A percentile compares a stretch with the other conserved stretches of the same genome.
These are phyloP conservation scores for Pectinophora gossypiella DNA, from an alignment of 1,140 invertebrate genomes.

Conservation along the genomic window DNA sequence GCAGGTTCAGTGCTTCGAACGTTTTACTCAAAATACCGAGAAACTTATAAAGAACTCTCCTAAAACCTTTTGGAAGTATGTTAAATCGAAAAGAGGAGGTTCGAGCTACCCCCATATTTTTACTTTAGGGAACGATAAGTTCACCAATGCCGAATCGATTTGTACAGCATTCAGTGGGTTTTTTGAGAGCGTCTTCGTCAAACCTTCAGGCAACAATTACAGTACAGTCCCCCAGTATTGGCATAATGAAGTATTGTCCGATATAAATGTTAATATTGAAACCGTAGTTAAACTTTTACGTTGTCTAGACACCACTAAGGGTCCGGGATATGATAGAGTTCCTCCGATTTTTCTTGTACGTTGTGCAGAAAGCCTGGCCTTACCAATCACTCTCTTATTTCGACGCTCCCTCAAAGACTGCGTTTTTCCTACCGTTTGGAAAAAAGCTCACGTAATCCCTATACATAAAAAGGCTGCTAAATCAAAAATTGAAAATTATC, in stretches of 20 bases:
- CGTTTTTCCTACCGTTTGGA: background rate
- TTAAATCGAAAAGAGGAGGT: conserved; percentile 1
- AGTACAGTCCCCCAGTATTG: background rate
- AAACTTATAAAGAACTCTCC: background rate
- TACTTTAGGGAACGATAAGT: background rate
- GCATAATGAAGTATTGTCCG: background rate
- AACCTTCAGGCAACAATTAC: background rate
- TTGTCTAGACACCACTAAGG: background rate
- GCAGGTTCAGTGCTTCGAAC: background rate
- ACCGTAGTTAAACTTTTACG: background rate
- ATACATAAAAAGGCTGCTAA: background rate
- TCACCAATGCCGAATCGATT: background rate
- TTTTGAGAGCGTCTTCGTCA: background rate
- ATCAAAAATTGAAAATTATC: background rate
- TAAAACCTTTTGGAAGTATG: conserved; percentile 8
- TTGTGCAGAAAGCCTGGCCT: background rate
- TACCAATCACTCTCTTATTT: background rate
- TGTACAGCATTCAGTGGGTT: background rate
- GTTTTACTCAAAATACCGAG: background rate
- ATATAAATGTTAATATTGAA: background rate
- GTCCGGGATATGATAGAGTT: background rate
- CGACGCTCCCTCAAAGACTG: background rate
- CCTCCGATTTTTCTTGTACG: background rate
- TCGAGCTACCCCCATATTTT: conserved; percentile 3
- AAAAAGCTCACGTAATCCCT: background rate